A percentile compares a stretch with the other conserved stretches of the same genome.
Evolutionary conservation across 2,113 vertebrate species (phyloP).

Genomic region (Suricata suricatta): DNA sequence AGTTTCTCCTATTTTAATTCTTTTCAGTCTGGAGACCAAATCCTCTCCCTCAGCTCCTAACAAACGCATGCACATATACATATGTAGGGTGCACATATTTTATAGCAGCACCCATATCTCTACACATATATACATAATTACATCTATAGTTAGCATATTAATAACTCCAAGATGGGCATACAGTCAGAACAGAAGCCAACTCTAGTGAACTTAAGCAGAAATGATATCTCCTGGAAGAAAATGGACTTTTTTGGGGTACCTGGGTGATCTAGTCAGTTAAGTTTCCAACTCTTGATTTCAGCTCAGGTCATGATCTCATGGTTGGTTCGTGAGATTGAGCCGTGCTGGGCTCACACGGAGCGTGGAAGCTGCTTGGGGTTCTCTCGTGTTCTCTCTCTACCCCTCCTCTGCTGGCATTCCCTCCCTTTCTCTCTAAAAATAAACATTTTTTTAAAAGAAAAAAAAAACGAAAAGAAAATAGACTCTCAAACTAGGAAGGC

Average conservation of each 20-base stretch:
- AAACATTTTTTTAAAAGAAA: too few species aligned
- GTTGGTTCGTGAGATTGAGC: too few species aligned
- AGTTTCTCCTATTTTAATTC: neutral
- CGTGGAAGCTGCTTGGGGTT: too few species aligned
- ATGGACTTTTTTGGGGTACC: neutral
- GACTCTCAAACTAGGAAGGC: neutral
- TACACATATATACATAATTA: neutral
- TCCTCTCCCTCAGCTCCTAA: neutral
- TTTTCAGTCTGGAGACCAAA: neutral
- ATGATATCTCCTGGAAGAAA: neutral
- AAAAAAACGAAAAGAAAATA: neutral
- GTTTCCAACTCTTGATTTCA: too few species aligned
- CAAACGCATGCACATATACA: neutral
- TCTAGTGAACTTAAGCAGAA: neutral
- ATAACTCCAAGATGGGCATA: neutral
- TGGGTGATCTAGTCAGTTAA: too few species aligned
- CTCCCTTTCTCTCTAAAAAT: too few species aligned
- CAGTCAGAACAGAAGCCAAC: neutral
- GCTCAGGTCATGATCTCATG: too few species aligned
- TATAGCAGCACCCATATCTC: neutral
- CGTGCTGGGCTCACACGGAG: too few species aligned
- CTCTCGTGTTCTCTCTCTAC: too few species aligned
- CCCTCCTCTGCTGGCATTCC: too few species aligned
- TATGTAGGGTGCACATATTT: neutral
- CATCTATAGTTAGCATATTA: neutral